These are phyloP conservation scores for Triplophysa dalaica DNA, from an alignment of 2,113 vertebrate species.

Conservation along the genomic window DNA sequence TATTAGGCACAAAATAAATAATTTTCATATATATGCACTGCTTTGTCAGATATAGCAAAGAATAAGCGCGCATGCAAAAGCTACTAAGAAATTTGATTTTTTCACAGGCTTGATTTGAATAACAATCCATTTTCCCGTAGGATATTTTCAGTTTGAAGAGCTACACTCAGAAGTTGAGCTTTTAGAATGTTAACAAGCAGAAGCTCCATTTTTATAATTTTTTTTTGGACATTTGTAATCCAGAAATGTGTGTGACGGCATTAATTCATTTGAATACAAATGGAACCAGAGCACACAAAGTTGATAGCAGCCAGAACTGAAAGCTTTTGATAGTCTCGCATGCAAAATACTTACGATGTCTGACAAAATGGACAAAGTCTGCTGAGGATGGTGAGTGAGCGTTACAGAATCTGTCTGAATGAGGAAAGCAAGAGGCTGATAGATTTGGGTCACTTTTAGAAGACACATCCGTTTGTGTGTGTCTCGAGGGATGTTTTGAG, in stretches of 20 bases:
- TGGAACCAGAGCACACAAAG: conserved; percentile 42
- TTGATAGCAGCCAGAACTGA: conserved; percentile 40
- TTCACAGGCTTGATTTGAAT: conserved; percentile 21
- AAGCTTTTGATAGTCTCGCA: conserved; percentile 23
- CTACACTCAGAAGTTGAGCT: conserved; percentile 14
- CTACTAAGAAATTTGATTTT: background rate
- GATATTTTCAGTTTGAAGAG: conserved; percentile 22
- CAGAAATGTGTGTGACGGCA: conserved; percentile 45
- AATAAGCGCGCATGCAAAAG: background rate
- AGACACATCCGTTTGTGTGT: conserved; percentile 7
- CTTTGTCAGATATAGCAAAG: background rate
- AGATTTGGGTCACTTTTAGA: conserved; percentile 51
- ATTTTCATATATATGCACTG: background rate
- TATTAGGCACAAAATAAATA: conserved; percentile 1
- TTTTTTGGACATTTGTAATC: conserved; percentile 49
- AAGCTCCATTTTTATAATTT: conserved; percentile 3
- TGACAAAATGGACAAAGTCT: conserved; percentile 43
- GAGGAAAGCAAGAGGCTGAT: conserved; percentile 36
- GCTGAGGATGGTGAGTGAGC: conserved; percentile 21
- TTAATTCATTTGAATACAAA: conserved; percentile 58
- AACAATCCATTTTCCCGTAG: conserved; percentile 15
- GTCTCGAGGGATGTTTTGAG: conserved; percentile 4
- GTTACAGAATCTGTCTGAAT: conserved; percentile 25
- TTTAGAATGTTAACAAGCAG: conserved; percentile 21
- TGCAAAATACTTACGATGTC: conserved; percentile 19